Evolutionary conservation across 2,797 vertebrate species (phyloP), one percentile per base, ranked within the genome.

Genomic region (Fringilla coelebs): DNA sequence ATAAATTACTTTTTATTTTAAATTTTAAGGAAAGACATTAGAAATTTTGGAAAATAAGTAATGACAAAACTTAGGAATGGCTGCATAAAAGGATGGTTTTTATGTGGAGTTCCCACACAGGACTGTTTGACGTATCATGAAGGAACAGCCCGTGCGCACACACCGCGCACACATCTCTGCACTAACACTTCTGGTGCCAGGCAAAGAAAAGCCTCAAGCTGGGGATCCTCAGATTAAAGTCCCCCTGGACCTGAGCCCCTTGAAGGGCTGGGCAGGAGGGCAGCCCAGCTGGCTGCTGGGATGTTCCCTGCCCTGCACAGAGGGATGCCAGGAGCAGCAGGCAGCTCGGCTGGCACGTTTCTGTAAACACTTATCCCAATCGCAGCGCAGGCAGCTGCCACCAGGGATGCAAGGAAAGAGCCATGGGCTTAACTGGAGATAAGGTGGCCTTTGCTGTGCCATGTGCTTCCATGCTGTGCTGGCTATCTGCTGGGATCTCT

Each of bases 121-220:
- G 48, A 28, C 21, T 10, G 4, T 66, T 34, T 3, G 14, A 17
- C 7, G 13, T 16, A 71, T 62, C 58, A 31, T 1, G 16, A 60
- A 60, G 40, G 58, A 88, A 6, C 34, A 61, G 62, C 8, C 19
- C 17, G 36, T 4, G 34, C 20, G 28, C 41, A n/a, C 31, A 58
- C 5, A 0, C 15, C 1, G 2, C 3, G 8, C 48, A 17, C 26
- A 17, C 15, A 9, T 26, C 17, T 43, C 46, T 6, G 46, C 8
- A 67, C 19, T 8, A 45, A 66, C 41, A 3, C 10, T 58, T 25
- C 38, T 85, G 51, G 8, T 19, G 36, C n/a, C 26, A 31, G 51
- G 5, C 24, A 49, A 81, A 66, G 71, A 60, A 57, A 60, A 71
- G 15, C 2, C 43, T 75, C 58, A 63, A 6, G 1, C 7, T 55